Evolutionary conservation across 2,888 invertebrate species (phyloP), one percentile per base, ranked within the genome.

Genomic region (Catocala sponsa): DNA sequence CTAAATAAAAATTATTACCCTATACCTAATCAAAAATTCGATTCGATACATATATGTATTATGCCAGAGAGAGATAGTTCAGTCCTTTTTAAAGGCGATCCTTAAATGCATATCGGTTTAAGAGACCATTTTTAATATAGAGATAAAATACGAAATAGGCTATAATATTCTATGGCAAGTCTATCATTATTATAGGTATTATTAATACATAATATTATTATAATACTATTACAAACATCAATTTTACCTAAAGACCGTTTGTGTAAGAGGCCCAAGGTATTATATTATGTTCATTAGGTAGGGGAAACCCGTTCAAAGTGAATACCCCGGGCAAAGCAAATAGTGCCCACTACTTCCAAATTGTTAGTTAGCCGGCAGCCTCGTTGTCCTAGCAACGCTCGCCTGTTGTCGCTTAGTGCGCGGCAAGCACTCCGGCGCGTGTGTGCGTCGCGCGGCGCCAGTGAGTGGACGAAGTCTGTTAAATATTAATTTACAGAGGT

Each of bases 1-100:
- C 65, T 71, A 74, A 77, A 76, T 76, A 69, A 74, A 72, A 76
- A 72, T 35, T 61, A 46, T 66, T 61, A 65, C 13, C 59, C 53
- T 65, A 67, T 47, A 15, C 7, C 46, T 44, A 59, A 33, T 70
- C 42, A 68, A 74, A 74, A 68, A 68, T 48, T 66, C 71, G 60
- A 63, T 71, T 46, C 46, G 11, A 74, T 10, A 63, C 50, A 70
- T 59, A 56, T 53, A 70, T 59, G 55, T 53, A 63, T 60, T 71
- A 73, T 75, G 73, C 71, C 71, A 68, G 54, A 63, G 70, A 65
- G 66, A 74, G 70, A 72, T 73, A 75, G 75, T 66, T 64, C 73
- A 74, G 55, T 70, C 55, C 50, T 63, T 61, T 44, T 46, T 33
- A 7, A 51, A 41, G 55, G 32, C 44, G 11, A 13, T n/a, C 15